phyloP scores from a whole-genome alignment of 2,888 invertebrate species.

The Onthophagus sagittarius region DNA sequence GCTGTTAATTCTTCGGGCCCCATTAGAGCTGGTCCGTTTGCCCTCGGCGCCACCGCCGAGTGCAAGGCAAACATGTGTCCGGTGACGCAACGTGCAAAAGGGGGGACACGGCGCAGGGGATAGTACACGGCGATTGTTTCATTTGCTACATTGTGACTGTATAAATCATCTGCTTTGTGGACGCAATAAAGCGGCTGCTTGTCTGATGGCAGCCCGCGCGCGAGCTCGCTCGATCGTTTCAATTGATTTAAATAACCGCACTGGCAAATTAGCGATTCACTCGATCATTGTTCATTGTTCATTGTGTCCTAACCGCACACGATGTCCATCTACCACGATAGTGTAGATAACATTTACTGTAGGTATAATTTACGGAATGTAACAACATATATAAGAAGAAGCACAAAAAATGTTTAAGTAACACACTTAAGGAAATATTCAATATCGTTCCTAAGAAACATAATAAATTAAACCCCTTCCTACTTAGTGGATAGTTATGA shows the following conservation, averaged over 20 bases:
- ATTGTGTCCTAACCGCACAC: background rate
- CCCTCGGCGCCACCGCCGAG: slow-evolving; percentile 24
- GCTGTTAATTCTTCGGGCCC: slow-evolving; percentile 15
- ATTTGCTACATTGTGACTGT: slow-evolving; percentile 25
- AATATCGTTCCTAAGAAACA: background rate
- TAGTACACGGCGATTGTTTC: slow-evolving; percentile 23
- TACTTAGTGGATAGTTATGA: background rate
- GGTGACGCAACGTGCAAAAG: slow-evolving; percentile 21
- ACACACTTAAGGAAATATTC: background rate
- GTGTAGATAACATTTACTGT: background rate
- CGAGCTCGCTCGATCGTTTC: slow-evolving; percentile 12
- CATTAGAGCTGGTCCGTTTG: slow-evolving; percentile 16
- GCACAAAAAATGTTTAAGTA: background rate
- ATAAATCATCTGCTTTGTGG: slow-evolving; percentile 28
- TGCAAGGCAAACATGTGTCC: slow-evolving; percentile 29
- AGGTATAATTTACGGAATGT: background rate
- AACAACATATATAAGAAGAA: background rate
- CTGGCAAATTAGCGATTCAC: slow-evolving; percentile 14
- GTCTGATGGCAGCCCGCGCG: background rate
- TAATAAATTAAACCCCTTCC: background rate
- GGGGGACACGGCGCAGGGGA: background rate
- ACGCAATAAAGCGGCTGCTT: slow-evolving; percentile 10
- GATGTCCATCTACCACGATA: background rate
- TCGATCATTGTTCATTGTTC: background rate
- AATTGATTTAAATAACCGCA: slow-evolving; percentile 16